These are phyloP conservation scores for Nannobrachium achirus DNA, from an alignment of 2,113 vertebrate genomes.

Conservation along the genomic window DNA sequence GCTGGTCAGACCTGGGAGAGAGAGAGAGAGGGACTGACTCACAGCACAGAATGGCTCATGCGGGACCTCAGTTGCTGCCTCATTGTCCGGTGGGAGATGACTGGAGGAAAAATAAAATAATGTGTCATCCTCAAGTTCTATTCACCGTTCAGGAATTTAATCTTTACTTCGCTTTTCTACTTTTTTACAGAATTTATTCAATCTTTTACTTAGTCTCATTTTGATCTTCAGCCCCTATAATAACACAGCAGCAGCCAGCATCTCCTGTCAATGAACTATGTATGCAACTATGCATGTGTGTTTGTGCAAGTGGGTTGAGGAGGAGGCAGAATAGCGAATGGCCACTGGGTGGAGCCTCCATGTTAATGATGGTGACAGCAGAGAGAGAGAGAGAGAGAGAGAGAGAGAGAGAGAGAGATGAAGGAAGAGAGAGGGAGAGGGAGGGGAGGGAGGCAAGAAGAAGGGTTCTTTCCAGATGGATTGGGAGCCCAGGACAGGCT, in stretches of 20 bases:
- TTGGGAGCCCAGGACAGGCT: conserved; percentile 57
- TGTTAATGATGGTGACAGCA: conserved; percentile 51
- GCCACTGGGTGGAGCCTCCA: conserved; percentile 78
- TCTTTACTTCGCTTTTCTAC: not conserved
- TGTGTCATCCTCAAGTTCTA: not conserved
- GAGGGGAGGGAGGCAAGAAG: conserved; percentile 43
- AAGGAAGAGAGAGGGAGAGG: conserved; percentile 18
- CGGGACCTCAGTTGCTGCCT: not conserved
- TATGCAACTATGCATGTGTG: not conserved
- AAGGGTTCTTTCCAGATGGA: conserved; percentile 62
- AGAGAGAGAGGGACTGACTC: conserved; percentile 42
- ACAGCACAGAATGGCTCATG: conserved; percentile 26
- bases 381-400: conserved; percentile 35
- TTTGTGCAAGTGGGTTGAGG: not conserved
- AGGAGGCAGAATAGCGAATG: conserved; percentile 46
- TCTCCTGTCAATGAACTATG: not conserved
- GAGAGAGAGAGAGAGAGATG: conserved; percentile 20
- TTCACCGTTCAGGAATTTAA: not conserved
- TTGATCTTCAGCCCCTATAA: not conserved
- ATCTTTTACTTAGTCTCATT: not conserved
- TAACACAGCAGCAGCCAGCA: not conserved
- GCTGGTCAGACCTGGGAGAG: no score
- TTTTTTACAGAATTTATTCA: not conserved
- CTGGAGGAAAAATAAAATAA: not conserved
- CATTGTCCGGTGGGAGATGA: conserved; percentile 2